Percentiles rank a stretch among this genome's conserved stretches.
Conservation (phyloP, 2,113 vertebrate genomes). For the Irena cyanogastra region DNA sequence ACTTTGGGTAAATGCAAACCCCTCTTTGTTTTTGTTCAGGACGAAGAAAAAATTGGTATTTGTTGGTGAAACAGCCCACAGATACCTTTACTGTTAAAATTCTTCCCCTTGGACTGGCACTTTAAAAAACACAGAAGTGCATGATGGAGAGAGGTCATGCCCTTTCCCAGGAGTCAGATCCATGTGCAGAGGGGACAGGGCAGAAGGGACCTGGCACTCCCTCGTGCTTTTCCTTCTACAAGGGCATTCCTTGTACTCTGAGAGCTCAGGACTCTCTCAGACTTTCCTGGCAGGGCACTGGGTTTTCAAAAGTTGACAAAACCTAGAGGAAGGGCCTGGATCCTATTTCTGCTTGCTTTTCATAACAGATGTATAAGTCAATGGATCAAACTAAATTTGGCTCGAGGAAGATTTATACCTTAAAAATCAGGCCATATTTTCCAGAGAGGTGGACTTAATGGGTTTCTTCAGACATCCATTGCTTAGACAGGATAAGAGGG, state of each 20-base stretch:
- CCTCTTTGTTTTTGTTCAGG: not conserved
- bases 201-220: not conserved
- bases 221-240: not conserved
- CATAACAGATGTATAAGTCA: not conserved
- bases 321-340: not conserved
- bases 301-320: not conserved
- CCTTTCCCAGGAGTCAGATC: not conserved
- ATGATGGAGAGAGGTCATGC: not conserved
- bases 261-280: not conserved
- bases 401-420: not conserved
- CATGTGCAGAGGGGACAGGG: not conserved
- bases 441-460: not conserved
- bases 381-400: not conserved
- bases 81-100: not conserved
- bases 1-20: not conserved
- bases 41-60: not conserved
- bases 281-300: not conserved
- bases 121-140: not conserved
- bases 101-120: not conserved
- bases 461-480: not conserved
- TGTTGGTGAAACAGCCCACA: not conserved
- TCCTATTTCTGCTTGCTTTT: not conserved
- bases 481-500: not conserved
- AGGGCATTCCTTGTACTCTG: not conserved
- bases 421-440: not conserved